A percentile compares a stretch with the other conserved stretches of the same genome.
These are phyloP conservation scores for Candoia aspera DNA, from an alignment of 2,113 vertebrate species.

Conservation along the genomic window DNA sequence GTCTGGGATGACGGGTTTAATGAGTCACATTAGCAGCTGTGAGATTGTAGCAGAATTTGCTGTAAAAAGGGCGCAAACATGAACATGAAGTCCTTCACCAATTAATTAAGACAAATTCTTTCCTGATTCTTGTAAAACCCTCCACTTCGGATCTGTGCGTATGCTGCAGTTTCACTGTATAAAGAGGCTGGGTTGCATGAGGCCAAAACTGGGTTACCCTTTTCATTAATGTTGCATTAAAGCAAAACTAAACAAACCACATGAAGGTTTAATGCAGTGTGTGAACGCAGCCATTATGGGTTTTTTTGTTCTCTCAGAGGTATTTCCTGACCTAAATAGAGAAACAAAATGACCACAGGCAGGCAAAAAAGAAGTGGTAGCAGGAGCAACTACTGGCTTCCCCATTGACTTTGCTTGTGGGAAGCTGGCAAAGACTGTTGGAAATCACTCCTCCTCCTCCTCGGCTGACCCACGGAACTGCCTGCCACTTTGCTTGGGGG, in stretches of 20 bases:
- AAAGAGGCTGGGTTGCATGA: not conserved
- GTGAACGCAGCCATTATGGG: not conserved
- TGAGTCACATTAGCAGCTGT: constrained; percentile 19
- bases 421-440: too few relatives aligned
- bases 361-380: too few relatives aligned
- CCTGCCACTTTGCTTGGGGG: too few relatives aligned
- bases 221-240: not conserved
- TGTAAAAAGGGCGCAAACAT: not conserved
- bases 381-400: too few relatives aligned
- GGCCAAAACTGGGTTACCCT: not conserved
- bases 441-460: too few relatives aligned
- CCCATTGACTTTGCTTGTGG: too few relatives aligned
- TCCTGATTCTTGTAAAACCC: too few relatives aligned
- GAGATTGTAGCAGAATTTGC: not conserved
- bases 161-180: not conserved
- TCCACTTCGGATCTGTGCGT: not conserved
- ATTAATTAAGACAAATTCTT: not conserved
- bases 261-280: not conserved
- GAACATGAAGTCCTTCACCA: not conserved
- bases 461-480: too few relatives aligned
- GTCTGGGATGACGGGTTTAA: constrained; percentile 18
- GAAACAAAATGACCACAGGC: too few relatives aligned
- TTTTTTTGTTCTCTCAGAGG: not conserved
- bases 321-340: too few relatives aligned
- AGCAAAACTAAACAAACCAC: not conserved